phyloP scores from a whole-genome alignment of 2,113 vertebrate species.

The Lutjanus erythropterus region DNA sequence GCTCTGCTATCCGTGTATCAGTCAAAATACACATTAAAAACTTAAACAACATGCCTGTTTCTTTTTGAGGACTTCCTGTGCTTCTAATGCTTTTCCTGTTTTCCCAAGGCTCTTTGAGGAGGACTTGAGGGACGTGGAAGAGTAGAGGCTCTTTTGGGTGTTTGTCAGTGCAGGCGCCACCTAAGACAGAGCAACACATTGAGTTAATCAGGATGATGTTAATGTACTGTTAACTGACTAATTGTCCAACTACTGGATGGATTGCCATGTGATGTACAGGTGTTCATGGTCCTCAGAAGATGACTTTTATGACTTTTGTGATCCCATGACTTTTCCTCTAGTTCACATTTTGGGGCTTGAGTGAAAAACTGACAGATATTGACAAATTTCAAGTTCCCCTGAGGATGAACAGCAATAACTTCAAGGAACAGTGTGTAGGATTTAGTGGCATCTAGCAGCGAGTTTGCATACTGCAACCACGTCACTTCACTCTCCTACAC shows the following conservation, averaged over 20 bases:
- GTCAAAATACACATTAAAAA: slow-evolving; percentile 10
- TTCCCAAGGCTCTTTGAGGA: slow-evolving; percentile 88
- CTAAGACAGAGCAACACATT: slow-evolving; percentile 30
- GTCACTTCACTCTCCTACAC: too few species aligned
- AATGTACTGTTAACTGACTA: background rate
- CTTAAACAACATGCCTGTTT: slow-evolving; percentile 88
- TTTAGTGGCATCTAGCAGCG: too few species aligned
- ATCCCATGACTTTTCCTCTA: background rate
- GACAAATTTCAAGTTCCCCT: too few species aligned
- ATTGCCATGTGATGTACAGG: background rate
- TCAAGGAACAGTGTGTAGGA: too few species aligned
- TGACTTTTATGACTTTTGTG: background rate
- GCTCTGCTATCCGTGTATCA: slow-evolving; percentile 21
- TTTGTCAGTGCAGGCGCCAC: slow-evolving; percentile 58
- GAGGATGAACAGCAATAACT: too few species aligned
- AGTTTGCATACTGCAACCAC: too few species aligned
- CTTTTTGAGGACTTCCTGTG: slow-evolving; percentile 94
- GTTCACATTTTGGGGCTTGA: too few species aligned
- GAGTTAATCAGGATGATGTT: slow-evolving; percentile 3
- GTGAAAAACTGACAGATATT: too few species aligned
- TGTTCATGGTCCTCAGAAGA: background rate
- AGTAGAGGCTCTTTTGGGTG: slow-evolving; percentile 88
- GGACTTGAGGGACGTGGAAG: slow-evolving; percentile 86
- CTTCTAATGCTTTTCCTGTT: slow-evolving; percentile 89
- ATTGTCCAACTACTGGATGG: background rate